Base-by-base conservation (phyloP, 2,888 invertebrate genomes). In the Patella ulyssiponensis region DNA sequence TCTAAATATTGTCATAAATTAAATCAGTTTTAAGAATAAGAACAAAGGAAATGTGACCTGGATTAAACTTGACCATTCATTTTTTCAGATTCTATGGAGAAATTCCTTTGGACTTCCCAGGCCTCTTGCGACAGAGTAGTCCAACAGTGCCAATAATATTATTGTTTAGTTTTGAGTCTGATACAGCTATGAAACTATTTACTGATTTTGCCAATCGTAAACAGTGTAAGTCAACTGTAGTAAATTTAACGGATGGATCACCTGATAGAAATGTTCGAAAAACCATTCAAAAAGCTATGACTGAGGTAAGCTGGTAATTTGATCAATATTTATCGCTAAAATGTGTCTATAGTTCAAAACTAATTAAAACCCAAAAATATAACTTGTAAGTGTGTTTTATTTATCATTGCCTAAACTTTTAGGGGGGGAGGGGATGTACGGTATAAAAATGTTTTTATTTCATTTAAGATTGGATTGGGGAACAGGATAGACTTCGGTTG, bases 71-170 rank as follows among this genome's bases (percentile, higher is more conserved):
- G 7, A 44, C 44, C 74, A 17, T 69, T 20, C 44, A 23, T 70
- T 33, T 56, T 20, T 75, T 78, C 33, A 90, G 90, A 80, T 91
- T 87, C 80, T 84, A 82, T 75, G 86, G 87, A 17, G 90, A 91
- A 76, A 81, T 88, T 9, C 80, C 86, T 4, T 78, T 88, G n/a
- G 91, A 91, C 79, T 80, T 90, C 44, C 82, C 87, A 7, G 79
- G 84, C 14, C 84, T 90, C 78, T 77, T 88, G 58, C 79, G 84
- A 27, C 90, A 90, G 85, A 88, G 89, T 77, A 83, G 84, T 5
- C 85, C 89, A 0, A 81, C 76, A 17, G 86, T 85, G 9, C 91
- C 91, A 58, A 86, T 91, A 69, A 83, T 91, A 77, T 78, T 91
- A 75, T 79, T 91, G 78, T 90, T 88, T 78, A 83, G 81, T 27